Evolutionary conservation across 2,888 invertebrate genomes (phyloP).

Genomic region (Artemia sinica): DNA sequence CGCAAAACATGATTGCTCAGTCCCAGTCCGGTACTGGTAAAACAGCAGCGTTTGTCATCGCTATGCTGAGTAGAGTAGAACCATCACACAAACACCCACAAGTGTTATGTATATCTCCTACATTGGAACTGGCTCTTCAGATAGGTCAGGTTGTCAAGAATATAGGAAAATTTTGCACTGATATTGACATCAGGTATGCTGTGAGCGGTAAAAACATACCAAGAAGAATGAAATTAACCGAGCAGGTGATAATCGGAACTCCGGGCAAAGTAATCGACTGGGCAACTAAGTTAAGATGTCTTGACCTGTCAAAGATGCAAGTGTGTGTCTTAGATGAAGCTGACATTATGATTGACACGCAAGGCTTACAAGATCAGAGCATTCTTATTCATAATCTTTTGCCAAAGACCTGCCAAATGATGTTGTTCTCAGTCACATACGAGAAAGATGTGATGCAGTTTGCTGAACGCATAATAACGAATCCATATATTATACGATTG

Average conservation of each 20-base stretch:
- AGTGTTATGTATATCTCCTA: constrained; percentile 84
- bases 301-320: constrained; percentile 65
- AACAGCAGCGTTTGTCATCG: constrained; percentile 93
- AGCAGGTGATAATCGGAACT: constrained; percentile 89
- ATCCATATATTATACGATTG: constrained; percentile 72
- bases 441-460: constrained; percentile 84
- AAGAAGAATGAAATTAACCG: no score
- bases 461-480: constrained; percentile 78
- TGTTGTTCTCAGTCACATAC: constrained; percentile 97
- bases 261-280: constrained; percentile 95
- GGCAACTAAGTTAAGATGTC: constrained; percentile 63
- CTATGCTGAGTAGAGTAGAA: constrained; percentile 86
- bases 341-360: constrained; percentile 96
- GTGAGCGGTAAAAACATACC: constrained; percentile 78
- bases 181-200: constrained; percentile 74
- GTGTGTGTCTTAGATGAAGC: constrained; percentile 99
- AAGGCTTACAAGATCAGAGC: constrained; percentile 93
- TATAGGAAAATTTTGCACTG: constrained; percentile 83
- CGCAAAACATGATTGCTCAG: constrained; percentile 96
- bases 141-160: constrained; percentile 87
- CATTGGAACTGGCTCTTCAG: constrained; percentile 92
- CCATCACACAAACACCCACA: constrained; percentile 60
- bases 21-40: constrained; percentile 98
- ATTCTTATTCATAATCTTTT: constrained; percentile 80
- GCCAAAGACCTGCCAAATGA: constrained; percentile 69